Evolutionary conservation across 2,113 vertebrate genomes (phyloP).

Genomic region (Myotis lucifugus): DNA sequence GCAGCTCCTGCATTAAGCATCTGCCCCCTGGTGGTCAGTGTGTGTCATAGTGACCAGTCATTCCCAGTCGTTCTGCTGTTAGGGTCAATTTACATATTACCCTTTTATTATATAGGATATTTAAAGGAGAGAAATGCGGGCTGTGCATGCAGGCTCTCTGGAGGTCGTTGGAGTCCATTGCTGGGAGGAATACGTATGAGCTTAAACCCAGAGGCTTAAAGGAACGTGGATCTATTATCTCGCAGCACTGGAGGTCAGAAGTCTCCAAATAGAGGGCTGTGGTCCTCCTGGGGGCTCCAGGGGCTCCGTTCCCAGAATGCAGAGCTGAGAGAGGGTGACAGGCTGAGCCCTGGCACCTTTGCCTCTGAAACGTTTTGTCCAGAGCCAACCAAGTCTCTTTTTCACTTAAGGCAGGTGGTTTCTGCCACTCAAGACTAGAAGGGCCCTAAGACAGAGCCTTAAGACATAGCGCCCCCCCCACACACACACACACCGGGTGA

Average conservation of each 20-base stretch:
- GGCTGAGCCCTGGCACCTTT: background rate
- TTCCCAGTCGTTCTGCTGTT: no score
- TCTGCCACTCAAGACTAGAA: background rate
- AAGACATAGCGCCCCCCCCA: no score
- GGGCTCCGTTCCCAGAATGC: background rate
- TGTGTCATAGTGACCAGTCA: no score
- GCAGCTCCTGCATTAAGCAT: no score
- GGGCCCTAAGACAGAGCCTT: background rate
- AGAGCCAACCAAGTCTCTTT: background rate
- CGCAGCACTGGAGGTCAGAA: background rate
- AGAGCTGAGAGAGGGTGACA: background rate
- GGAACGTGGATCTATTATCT: background rate
- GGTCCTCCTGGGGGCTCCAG: background rate
- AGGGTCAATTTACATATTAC: no score
- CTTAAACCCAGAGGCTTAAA: background rate
- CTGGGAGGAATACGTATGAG: background rate
- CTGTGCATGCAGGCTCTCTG: accelerated
- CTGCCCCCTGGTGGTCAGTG: no score
- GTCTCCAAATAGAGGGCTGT: background rate
- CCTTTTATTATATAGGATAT: no score
- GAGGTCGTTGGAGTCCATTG: accelerated
- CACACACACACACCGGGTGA: background rate
- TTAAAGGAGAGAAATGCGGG: background rate
- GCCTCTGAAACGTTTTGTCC: background rate
- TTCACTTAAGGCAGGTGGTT: background rate